Base-by-base conservation (phyloP, 2,113 vertebrate genomes). In the Alouatta palliata region DNA sequence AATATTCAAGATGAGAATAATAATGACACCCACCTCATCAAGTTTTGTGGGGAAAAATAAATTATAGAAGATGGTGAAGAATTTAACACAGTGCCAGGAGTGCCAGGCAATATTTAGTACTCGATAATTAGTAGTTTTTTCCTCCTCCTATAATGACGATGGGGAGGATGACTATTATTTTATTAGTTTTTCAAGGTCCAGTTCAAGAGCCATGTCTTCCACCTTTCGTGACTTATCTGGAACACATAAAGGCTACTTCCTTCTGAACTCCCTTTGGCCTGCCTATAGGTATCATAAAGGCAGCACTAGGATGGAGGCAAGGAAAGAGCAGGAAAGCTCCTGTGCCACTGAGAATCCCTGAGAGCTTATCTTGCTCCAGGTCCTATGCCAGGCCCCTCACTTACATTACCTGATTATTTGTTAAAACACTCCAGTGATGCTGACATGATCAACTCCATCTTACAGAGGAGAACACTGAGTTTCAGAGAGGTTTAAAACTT, bases 1-100 rank as follows among this genome's bases (percentile, higher is more conserved):
- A 71, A 49, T 77, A 58, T 52, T 83, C 85, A 90, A 83, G 45
- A 64, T 45, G 27, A 19, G 11, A 8, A 35, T 75, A 81, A 71
- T 9, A 82, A 45, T 47, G 40, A 30, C 10, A 75, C 83, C 21
- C 11, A 47, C 77, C 45, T 94, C 43, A 64, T 6, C 3, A 2
- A 70, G 10, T 91, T 73, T 52, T 64, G 1, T 37, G 47, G 49
- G 71, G 37, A 95, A 92, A 96, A 84, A 71, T 25, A 56, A 83
- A 87, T 58, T 12, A 23, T 3, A 27, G 58, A 68, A 43, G 32
- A 25, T n/a, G 68, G 8, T 40, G 10, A 75, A 77, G 30, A 84
- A 40, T 81, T 61, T 64, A 81, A 45, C 11, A 3, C 1, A 58
- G 68, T 37, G 5, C 17, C 35, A 30, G 68, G 21, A 58, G 68